Percentiles rank a stretch among this genome's conserved stretches.
Evolutionary conservation across 1,140 invertebrate species (phyloP).

Genomic region (Dendrolimus punctatus): DNA sequence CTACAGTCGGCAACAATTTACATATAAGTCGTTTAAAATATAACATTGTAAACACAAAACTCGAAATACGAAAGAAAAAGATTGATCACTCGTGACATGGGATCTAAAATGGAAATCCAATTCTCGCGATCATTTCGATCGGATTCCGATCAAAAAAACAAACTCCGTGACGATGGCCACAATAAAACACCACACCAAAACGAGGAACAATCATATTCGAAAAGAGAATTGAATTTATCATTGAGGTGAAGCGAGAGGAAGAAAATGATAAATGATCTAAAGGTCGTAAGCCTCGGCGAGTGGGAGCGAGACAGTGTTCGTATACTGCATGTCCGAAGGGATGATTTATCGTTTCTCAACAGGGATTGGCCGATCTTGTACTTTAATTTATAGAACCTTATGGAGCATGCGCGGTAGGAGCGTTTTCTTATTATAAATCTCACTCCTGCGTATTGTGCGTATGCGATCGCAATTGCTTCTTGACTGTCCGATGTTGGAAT

Average conservation of each 20-base stretch:
- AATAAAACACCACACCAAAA: constrained; percentile 67
- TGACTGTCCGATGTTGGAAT: constrained; percentile 45
- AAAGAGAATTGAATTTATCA: constrained; percentile 72
- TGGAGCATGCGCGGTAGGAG: constrained; percentile 63
- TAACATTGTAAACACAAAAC: constrained; percentile 20
- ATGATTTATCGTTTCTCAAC: constrained; percentile 70
- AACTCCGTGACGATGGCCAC: constrained; percentile 61
- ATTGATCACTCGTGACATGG: constrained; percentile 50
- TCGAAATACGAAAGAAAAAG: constrained; percentile 25
- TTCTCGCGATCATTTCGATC: constrained; percentile 67
- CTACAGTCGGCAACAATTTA: too few relatives aligned
- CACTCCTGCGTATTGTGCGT: constrained; percentile 61
- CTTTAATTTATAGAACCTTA: constrained; percentile 66
- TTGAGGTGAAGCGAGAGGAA: constrained; percentile 61
- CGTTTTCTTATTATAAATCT: constrained; percentile 68
- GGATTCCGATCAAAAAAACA: constrained; percentile 65
- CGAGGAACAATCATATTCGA: constrained; percentile 67
- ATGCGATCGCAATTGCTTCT: constrained; percentile 53
- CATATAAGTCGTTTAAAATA: too few relatives aligned
- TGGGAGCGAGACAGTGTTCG: constrained; percentile 46
- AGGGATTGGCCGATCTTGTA: constrained; percentile 67
- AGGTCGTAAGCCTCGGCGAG: constrained; percentile 24
- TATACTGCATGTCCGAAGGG: constrained; percentile 46
- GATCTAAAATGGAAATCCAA: constrained; percentile 67
- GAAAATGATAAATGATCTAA: constrained; percentile 66